Percentiles rank a stretch among this genome's conserved stretches.
Conservation (phyloP, 2,113 vertebrate species). For the Epinephelus moara region DNA sequence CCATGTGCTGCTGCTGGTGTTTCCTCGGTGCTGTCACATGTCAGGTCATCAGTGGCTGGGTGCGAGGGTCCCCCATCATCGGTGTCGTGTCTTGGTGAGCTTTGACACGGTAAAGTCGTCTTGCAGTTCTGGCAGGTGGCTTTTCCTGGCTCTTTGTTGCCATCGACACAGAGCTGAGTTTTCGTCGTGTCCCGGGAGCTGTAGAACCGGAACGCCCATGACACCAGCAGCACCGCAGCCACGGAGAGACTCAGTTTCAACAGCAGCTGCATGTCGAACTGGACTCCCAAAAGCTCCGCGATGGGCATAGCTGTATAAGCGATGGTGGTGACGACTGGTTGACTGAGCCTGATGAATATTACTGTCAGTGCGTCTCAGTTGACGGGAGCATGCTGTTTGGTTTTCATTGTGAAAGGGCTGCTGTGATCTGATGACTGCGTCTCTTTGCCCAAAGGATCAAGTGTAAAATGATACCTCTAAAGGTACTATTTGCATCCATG, state of each 20-base stretch:
- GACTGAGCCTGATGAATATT: constrained; percentile 80
- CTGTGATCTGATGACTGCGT: constrained; percentile 78
- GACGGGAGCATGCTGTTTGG: constrained; percentile 60
- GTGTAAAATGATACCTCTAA: constrained; percentile 79
- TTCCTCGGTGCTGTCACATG: constrained; percentile 34
- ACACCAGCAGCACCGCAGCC: constrained; percentile 85
- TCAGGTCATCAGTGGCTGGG: constrained; percentile 13
- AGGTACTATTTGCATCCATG: constrained; percentile 83
- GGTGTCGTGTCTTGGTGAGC: constrained; percentile 10
- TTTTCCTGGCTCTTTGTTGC: constrained; percentile 30
- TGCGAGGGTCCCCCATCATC: background rate
- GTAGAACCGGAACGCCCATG: constrained; percentile 88
- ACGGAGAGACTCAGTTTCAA: constrained; percentile 89
- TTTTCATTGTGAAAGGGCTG: constrained; percentile 63
- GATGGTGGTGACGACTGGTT: constrained; percentile 39
- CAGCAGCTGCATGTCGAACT: constrained; percentile 90
- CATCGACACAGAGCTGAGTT: background rate
- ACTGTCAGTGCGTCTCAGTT: constrained; percentile 60
- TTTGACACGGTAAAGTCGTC: constrained; percentile 37
- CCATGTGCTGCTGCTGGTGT: background rate
- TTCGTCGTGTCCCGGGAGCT: constrained; percentile 76
- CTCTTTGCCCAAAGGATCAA: constrained; percentile 69
- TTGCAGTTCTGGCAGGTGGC: constrained; percentile 65
- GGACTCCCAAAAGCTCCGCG: constrained; percentile 79
- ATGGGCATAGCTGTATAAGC: constrained; percentile 76